phyloP scores from a whole-genome alignment of 2,888 invertebrate species.

The Melitaea athalia region DNA sequence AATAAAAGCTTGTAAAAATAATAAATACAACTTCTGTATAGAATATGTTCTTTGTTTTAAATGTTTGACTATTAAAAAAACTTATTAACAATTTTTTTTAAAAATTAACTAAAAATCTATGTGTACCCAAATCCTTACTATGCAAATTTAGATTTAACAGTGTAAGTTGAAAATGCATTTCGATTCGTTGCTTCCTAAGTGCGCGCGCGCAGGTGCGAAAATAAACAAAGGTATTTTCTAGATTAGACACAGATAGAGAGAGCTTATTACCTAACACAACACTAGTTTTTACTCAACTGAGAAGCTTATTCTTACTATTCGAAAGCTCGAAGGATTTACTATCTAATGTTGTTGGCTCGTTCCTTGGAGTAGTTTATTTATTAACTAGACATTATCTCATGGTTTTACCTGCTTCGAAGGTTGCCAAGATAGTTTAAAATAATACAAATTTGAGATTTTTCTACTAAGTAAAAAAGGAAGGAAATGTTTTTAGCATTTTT shows the following conservation, averaged over 20 bases:
- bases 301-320: neutral
- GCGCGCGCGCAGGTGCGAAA: constrained; percentile 44
- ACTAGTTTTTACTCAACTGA: constrained; percentile 6
- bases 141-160: constrained; percentile 46
- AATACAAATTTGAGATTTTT: too few relatives aligned
- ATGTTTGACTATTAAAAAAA: neutral
- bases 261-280: constrained; percentile 14
- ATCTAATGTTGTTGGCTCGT: neutral
- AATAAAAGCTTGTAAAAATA: too few relatives aligned
- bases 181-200: constrained; percentile 52
- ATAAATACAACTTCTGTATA: too few relatives aligned
- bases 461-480: too few relatives aligned
- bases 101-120: constrained; percentile 1
- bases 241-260: constrained; percentile 25
- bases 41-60: too few relatives aligned
- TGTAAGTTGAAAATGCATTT: constrained; percentile 51
- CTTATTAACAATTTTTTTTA: too few relatives aligned
- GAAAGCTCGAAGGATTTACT: neutral
- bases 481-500: too few relatives aligned
- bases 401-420: too few relatives aligned
- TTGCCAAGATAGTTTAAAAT: too few relatives aligned
- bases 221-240: constrained; percentile 40
- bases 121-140: constrained; percentile 38
- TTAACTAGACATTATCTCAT: too few relatives aligned
- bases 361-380: too few relatives aligned